Base-by-base conservation (phyloP, 2,113 vertebrate species). In the Carlito syrichta region DNA sequence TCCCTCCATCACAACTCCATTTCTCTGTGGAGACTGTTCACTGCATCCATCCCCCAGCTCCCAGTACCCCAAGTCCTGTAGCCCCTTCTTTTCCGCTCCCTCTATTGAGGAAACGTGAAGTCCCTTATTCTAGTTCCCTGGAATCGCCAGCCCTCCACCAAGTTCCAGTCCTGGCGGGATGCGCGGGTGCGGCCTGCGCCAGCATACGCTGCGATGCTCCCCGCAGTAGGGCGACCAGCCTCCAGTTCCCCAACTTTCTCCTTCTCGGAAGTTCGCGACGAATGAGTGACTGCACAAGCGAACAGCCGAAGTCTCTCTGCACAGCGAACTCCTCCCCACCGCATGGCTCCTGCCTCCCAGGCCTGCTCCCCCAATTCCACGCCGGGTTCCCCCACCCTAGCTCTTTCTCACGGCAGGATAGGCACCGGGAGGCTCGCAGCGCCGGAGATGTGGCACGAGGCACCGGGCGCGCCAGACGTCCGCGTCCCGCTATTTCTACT, bases 241-340 rank as follows among this genome's bases (percentile, higher is more conserved):
- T 68, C n/a, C 56, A 52, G 45, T 17, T 91, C 52, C 60, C 69
- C 12, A 97, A 97, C 94, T 95, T 97, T 71, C 25, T 54, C 19
- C 71, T 45, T 13, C 38, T 30, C 14, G 94, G 38, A 95, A 96
- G 95, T 97, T 94, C 20, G 91, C n/a, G 0, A 11, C 1, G 10
- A 66, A 52, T 66, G n/a, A 9, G 69, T 35, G 40, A 58, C 38
- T 56, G 50, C 27, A 38, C n/a, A 63, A 32, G 14, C 23, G 32
- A 14, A 48, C 45, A 27, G 27, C 38, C 5, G 6, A 11, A 73
- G 56, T 45, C 69, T 60, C 45, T 35, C 52, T 32, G 10, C 11
- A 9, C 43, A 3, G 10, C 5, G 50, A 52, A 50, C 45, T 54
- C 14, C 68, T 14, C 4, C 84, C 2, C 63, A 2, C 45, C 38